Evolutionary conservation across 2,888 invertebrate species (phyloP).

Genomic region (Teinopalpus imperialis): DNA sequence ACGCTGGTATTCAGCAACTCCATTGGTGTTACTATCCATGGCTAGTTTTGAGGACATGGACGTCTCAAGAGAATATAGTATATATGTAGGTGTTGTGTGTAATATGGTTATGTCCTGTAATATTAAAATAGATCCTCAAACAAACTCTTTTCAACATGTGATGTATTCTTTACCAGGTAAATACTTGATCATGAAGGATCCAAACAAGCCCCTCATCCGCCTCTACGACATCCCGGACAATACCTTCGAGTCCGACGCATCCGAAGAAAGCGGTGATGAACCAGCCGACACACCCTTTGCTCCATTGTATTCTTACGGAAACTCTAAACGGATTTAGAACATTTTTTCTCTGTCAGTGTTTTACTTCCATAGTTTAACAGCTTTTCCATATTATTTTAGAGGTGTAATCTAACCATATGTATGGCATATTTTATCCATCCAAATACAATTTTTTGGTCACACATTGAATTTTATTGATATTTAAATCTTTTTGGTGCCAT

Average conservation of each 20-base stretch:
- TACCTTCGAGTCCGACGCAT: slow-evolving; percentile 99
- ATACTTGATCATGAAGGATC: slow-evolving; percentile 99
- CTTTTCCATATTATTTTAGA: neutral
- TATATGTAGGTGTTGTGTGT: too few relatives aligned
- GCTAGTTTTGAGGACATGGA: too few relatives aligned
- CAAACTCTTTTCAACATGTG: too few relatives aligned
- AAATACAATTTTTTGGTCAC: slow-evolving; percentile 70
- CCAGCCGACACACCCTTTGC: slow-evolving; percentile 75
- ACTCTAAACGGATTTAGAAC: slow-evolving; percentile 68
- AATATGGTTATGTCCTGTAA: too few relatives aligned
- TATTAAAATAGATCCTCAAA: too few relatives aligned
- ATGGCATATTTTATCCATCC: slow-evolving; percentile 60
- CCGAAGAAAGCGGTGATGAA: slow-evolving; percentile 91
- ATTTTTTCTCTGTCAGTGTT: neutral
- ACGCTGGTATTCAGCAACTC: too few relatives aligned
- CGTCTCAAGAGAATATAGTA: too few relatives aligned
- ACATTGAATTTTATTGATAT: slow-evolving; percentile 40
- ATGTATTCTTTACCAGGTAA: too few relatives aligned
- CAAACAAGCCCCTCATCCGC: slow-evolving; percentile 98
- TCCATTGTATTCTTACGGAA: slow-evolving; percentile 75
- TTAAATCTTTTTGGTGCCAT: too few relatives aligned
- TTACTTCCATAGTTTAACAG: slow-evolving; percentile 4
- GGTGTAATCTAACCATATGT: slow-evolving; percentile 46
- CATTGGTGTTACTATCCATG: too few relatives aligned
- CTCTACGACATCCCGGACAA: slow-evolving; percentile 99